Evolutionary conservation across 2,888 invertebrate species (phyloP).

Genomic region (Hyalella azteca): DNA sequence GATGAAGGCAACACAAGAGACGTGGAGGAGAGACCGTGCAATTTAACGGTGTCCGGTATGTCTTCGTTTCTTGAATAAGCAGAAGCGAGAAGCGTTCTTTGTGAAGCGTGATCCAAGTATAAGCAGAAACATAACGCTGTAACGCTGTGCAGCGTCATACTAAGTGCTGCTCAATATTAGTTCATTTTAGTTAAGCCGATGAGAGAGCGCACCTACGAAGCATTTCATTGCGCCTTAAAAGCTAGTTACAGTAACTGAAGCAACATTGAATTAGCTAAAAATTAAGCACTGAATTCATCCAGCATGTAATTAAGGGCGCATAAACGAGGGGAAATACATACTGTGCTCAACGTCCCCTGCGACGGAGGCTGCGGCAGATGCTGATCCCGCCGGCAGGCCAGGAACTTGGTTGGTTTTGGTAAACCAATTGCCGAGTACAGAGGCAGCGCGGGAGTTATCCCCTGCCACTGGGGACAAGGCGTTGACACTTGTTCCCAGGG

Average conservation of each 20-base stretch:
- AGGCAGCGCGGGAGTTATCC: conserved; percentile 53
- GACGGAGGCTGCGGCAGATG: conserved; percentile 8
- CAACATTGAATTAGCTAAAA: conserved; percentile 5
- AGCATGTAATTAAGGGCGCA: conserved; percentile 8
- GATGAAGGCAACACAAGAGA: neutral
- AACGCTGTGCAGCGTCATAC: conserved; percentile 10
- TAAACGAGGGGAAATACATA: conserved; percentile 17
- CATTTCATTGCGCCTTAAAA: conserved; percentile 1
- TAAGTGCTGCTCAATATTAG: neutral
- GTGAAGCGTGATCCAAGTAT: conserved; percentile 2
- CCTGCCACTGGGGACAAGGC: conserved; percentile 17
- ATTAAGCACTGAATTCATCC: conserved; percentile 11
- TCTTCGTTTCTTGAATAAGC: neutral
- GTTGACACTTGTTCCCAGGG: conserved; percentile 1
- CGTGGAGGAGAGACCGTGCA: neutral
- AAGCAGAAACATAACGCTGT: conserved; percentile 12
- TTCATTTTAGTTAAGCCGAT: neutral
- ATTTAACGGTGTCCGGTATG: neutral
- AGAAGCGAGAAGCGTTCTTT: conserved; percentile 31
- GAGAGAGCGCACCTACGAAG: conserved; percentile 2
- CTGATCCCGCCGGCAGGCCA: neutral
- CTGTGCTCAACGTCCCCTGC: conserved; percentile 17
- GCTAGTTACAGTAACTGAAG: neutral
- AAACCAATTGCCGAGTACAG: conserved; percentile 53
- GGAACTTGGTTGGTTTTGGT: conserved; percentile 53